These are phyloP conservation scores for Crossocerus cetratus DNA, from an alignment of 2,888 invertebrate species.

Conservation along the genomic window DNA sequence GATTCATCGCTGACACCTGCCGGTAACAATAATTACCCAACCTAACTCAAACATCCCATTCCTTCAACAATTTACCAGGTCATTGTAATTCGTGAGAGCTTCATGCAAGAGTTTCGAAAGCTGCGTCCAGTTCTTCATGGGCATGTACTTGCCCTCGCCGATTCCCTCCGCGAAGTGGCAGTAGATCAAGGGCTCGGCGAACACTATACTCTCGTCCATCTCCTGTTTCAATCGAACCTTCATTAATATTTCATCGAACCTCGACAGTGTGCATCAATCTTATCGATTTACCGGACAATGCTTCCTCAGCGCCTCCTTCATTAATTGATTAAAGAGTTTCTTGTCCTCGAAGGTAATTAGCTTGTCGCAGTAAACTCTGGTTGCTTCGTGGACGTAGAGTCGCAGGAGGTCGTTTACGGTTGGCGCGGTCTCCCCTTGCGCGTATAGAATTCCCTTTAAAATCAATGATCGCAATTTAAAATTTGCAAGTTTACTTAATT, in stretches of 20 bases:
- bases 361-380: slow-evolving; percentile 94
- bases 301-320: slow-evolving; percentile 88
- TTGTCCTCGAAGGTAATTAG: slow-evolving; percentile 83
- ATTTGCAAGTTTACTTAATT: neutral
- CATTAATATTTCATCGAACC: no score
- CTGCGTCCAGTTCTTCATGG: slow-evolving; percentile 84
- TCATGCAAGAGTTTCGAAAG: slow-evolving; percentile 87
- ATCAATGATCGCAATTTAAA: neutral
- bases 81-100: slow-evolving; percentile 91
- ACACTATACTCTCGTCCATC: slow-evolving; percentile 85
- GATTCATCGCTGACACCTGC: slow-evolving; percentile 89
- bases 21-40: neutral
- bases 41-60: neutral
- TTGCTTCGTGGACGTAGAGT: slow-evolving; percentile 94
- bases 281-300: slow-evolving; percentile 85
- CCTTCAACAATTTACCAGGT: slow-evolving; percentile 80
- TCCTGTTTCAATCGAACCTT: slow-evolving; percentile 78
- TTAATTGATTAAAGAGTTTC: slow-evolving; percentile 85
- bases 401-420: slow-evolving; percentile 85
- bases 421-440: slow-evolving; percentile 86
- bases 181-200: slow-evolving; percentile 88
- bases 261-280: neutral
- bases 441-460: slow-evolving; percentile 89
- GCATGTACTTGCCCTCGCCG: slow-evolving; percentile 94
- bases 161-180: slow-evolving; percentile 95